Evolutionary conservation across 1,140 invertebrate species (phyloP).

Genomic region (Goniozus legneri): DNA sequence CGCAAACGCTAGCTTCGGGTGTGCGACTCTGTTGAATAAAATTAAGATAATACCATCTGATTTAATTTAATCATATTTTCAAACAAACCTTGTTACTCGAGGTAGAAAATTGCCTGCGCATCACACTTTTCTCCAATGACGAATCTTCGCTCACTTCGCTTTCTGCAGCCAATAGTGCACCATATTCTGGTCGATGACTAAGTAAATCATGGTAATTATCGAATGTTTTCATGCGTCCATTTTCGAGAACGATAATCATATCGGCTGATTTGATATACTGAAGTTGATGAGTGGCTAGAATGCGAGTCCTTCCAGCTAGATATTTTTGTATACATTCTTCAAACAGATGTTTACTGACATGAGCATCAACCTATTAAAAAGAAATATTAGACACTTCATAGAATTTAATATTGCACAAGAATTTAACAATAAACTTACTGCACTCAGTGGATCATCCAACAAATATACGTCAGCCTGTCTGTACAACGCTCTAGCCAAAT

Average conservation of each 20-base stretch:
- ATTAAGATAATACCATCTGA: background rate
- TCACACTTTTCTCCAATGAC: slow-evolving; percentile 28
- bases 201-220: slow-evolving; percentile 57
- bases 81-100: slow-evolving; percentile 40
- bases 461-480: slow-evolving; percentile 76
- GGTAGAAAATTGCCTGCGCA: slow-evolving; percentile 40
- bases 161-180: slow-evolving; percentile 36
- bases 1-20: slow-evolving; percentile 32
- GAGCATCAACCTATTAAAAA: slow-evolving; percentile 59
- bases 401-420: no score
- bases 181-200: slow-evolving; percentile 49
- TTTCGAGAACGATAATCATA: slow-evolving; percentile 74
- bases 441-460: slow-evolving; percentile 80
- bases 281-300: slow-evolving; percentile 86
- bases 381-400: background rate
- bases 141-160: slow-evolving; percentile 37
- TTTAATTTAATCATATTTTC: background rate
- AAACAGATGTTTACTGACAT: slow-evolving; percentile 70
- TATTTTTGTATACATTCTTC: slow-evolving; percentile 62
- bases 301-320: slow-evolving; percentile 55
- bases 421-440: no score
- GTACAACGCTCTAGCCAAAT: slow-evolving; percentile 66
- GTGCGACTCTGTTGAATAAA: slow-evolving; percentile 36
- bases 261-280: slow-evolving; percentile 80
- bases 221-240: slow-evolving; percentile 56